These are phyloP conservation scores for Boloria euphrosyne DNA, from an alignment of 2,888 invertebrate species.

Conservation along the genomic window DNA sequence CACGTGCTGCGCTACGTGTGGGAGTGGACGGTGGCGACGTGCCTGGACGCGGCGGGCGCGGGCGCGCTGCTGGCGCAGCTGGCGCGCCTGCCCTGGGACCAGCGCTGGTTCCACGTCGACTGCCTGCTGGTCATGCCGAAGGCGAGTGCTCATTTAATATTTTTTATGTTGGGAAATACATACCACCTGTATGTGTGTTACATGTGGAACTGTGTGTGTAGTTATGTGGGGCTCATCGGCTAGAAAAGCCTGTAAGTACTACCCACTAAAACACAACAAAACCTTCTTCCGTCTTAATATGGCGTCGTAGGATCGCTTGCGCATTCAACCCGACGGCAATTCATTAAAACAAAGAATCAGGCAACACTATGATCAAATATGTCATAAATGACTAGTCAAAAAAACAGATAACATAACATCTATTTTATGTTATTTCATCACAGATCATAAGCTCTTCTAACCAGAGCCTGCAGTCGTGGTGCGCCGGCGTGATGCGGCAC, in stretches of 20 bases:
- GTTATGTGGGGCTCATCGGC: too few relatives aligned
- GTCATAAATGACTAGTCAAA: too few relatives aligned
- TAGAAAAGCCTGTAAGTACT: too few relatives aligned
- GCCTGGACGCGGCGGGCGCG: slow-evolving; percentile 39
- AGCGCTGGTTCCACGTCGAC: slow-evolving; percentile 58
- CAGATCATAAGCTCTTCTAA: slow-evolving; percentile 48
- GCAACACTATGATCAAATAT: too few relatives aligned
- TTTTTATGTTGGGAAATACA: too few relatives aligned
- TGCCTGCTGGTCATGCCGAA: slow-evolving; percentile 52
- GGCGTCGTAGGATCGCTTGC: too few relatives aligned
- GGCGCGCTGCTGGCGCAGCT: slow-evolving; percentile 52
- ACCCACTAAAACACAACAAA: too few relatives aligned
- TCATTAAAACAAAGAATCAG: too few relatives aligned
- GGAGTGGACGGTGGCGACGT: slow-evolving; percentile 55
- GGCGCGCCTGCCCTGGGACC: slow-evolving; percentile 58
- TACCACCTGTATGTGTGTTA: too few relatives aligned
- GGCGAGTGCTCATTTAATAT: slow-evolving; percentile 45
- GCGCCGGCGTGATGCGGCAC: slow-evolving; percentile 44
- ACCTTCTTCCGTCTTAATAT: too few relatives aligned
- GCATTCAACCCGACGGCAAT: too few relatives aligned
- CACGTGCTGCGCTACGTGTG: slow-evolving; percentile 57
- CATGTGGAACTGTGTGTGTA: too few relatives aligned
- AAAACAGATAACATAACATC: neutral
- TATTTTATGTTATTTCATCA: neutral
- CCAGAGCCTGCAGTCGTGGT: slow-evolving; percentile 56